phyloP scores from a whole-genome alignment of 1,140 invertebrate species.

The Ostrea edulis region DNA sequence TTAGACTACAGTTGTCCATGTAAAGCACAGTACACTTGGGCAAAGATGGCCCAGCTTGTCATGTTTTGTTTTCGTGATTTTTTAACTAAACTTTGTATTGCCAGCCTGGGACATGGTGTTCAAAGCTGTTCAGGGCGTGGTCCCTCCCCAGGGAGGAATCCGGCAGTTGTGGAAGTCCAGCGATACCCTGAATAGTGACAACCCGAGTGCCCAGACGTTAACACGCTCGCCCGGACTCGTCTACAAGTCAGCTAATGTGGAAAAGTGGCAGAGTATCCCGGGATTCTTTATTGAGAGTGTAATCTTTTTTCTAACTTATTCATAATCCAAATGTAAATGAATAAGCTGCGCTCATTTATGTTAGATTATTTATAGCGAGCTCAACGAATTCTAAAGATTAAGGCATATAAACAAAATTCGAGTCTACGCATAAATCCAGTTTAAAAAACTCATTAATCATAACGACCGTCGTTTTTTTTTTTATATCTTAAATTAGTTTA shows the following conservation, averaged over 20 bases:
- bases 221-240: conserved; percentile 34
- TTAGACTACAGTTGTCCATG: too few species aligned
- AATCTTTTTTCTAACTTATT: background rate
- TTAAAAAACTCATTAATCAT: too few species aligned
- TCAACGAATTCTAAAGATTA: too few species aligned
- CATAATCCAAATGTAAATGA: too few species aligned
- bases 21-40: too few species aligned
- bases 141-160: conserved; percentile 40
- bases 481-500: too few species aligned
- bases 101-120: conserved; percentile 58
- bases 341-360: too few species aligned
- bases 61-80: background rate
- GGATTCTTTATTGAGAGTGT: conserved; percentile 56
- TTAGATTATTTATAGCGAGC: too few species aligned
- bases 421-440: too few species aligned
- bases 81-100: background rate
- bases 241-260: conserved; percentile 53
- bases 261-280: conserved; percentile 48
- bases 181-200: conserved; percentile 39
- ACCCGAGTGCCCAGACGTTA: conserved; percentile 43
- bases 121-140: conserved; percentile 51
- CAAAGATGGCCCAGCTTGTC: too few species aligned
- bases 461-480: too few species aligned
- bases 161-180: conserved; percentile 42
- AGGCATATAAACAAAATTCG: too few species aligned